A percentile compares a stretch with the other conserved stretches of the same genome.
Conservation (phyloP, 2,888 invertebrate species). For the Galerucella calmariensis region DNA sequence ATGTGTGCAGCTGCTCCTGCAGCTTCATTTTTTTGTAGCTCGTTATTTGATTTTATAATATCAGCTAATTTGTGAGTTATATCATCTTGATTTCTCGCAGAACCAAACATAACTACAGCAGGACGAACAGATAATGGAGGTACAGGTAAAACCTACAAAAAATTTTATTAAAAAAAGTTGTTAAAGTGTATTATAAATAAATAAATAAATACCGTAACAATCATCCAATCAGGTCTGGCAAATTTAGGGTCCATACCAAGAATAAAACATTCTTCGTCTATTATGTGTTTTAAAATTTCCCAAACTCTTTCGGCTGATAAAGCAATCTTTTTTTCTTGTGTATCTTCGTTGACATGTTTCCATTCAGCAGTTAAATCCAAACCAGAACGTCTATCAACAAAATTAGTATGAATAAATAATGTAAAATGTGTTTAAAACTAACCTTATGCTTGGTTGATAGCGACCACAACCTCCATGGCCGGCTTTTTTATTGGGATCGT, state of each 20-base stretch:
- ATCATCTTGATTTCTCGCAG: constrained; percentile 98
- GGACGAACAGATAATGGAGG: constrained; percentile 96
- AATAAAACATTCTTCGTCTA: constrained; percentile 96
- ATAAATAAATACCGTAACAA: constrained; percentile 79
- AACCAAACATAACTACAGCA: constrained; percentile 99
- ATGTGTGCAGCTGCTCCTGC: constrained; percentile 98
- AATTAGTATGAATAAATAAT: not conserved
- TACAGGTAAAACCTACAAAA: constrained; percentile 77
- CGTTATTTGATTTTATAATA: constrained; percentile 98
- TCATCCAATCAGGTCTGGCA: constrained; percentile 99
- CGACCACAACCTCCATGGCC: constrained; percentile 97
- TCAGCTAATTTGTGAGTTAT: constrained; percentile 98
- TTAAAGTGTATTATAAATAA: not conserved
- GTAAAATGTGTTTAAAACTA: not conserved
- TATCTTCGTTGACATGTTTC: constrained; percentile 98
- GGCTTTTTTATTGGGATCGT: constrained; percentile 68
- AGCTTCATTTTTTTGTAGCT: constrained; percentile 93
- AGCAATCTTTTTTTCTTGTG: constrained; percentile 94
- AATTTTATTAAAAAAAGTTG: not conserved
- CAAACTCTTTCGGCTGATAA: constrained; percentile 96
- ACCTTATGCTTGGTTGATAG: constrained; percentile 92
- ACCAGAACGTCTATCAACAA: constrained; percentile 72
- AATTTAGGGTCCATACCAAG: constrained; percentile 96
- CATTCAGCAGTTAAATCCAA: constrained; percentile 97
- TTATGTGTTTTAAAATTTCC: constrained; percentile 95